These are phyloP conservation scores for Phaedon cochleariae DNA, from an alignment of 2,888 invertebrate genomes.

Conservation along the genomic window DNA sequence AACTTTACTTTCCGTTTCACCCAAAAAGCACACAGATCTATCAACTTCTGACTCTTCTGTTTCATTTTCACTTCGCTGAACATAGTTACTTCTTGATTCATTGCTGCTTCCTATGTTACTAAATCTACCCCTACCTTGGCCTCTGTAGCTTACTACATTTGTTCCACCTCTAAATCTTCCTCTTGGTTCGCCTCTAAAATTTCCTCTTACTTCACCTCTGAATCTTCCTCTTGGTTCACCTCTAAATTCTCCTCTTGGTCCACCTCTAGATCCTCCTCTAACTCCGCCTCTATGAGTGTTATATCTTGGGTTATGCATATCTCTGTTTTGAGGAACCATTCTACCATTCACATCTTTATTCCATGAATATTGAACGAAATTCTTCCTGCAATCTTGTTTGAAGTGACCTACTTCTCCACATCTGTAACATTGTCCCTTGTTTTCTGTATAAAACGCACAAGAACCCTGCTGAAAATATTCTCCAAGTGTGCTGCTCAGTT, in stretches of 20 bases:
- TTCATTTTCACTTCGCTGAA: not conserved
- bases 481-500: not conserved
- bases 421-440: constrained; percentile 12
- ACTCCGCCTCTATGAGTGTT: not conserved
- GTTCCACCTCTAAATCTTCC: not conserved
- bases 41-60: not conserved
- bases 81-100: not conserved
- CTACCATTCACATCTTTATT: not conserved
- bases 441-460: not conserved
- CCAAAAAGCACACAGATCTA: not conserved
- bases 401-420: constrained; percentile 20
- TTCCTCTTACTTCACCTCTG: too few relatives aligned
- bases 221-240: too few relatives aligned
- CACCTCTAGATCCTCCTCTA: not conserved
- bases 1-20: not conserved
- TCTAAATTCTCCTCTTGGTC: too few relatives aligned
- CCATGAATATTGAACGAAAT: not conserved
- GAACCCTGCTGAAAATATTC: not conserved
- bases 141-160: not conserved
- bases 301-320: too few relatives aligned
- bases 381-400: constrained; percentile 1
- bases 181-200: not conserved
- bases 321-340: too few relatives aligned
- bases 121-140: not conserved
- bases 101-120: not conserved